Percentiles rank a stretch among this genome's conserved stretches.
Conservation (phyloP, 2,797 vertebrate species). For the Lindbergichthys nudifrons region DNA sequence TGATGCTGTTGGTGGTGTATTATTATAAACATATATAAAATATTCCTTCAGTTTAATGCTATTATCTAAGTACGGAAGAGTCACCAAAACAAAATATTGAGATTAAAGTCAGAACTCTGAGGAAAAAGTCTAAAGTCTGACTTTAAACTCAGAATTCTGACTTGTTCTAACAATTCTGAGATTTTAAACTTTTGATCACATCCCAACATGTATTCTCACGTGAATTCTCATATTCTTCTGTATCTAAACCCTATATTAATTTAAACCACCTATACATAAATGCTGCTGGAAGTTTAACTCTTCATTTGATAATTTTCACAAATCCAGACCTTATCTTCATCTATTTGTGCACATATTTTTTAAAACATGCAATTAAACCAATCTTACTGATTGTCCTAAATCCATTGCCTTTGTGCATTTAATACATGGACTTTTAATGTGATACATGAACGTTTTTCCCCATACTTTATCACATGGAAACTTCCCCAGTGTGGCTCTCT, state of each 20-base stretch:
- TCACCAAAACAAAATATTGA: too few species aligned
- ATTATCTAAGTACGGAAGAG: too few species aligned
- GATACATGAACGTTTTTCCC: not conserved
- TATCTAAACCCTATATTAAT: not conserved
- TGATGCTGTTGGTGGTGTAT: not conserved
- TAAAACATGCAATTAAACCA: not conserved
- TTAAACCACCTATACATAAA: not conserved
- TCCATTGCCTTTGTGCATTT: not conserved
- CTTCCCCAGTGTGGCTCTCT: not conserved
- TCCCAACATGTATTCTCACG: too few species aligned
- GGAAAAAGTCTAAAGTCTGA: too few species aligned
- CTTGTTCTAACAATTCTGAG: too few species aligned
- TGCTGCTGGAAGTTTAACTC: too few species aligned
- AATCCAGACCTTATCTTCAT: not conserved
- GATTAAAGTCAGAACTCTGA: too few species aligned
- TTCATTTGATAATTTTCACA: not conserved
- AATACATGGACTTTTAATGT: not conserved
- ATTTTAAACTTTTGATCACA: too few species aligned
- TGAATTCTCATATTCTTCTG: too few species aligned
- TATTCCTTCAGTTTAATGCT: not conserved
- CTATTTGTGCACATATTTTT: not conserved
- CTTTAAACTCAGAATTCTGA: too few species aligned
- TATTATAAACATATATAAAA: not conserved
- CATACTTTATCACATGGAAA: slow-evolving; percentile 1
- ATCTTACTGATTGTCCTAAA: not conserved